These are phyloP conservation scores for Aricia agestis DNA, from an alignment of 1,140 invertebrate genomes.

Conservation along the genomic window DNA sequence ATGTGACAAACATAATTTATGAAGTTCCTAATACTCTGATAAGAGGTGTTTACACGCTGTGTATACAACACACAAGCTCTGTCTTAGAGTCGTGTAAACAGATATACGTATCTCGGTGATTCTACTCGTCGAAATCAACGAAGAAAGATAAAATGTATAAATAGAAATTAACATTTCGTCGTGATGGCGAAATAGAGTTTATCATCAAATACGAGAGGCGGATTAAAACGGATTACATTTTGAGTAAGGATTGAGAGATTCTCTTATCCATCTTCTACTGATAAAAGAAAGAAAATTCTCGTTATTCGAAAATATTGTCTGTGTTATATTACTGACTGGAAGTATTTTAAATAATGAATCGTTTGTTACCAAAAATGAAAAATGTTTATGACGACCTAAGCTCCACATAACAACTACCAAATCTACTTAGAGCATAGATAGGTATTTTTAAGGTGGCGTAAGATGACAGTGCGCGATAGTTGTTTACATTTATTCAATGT, in stretches of 20 bases:
- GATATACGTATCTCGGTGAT: conserved; percentile 68
- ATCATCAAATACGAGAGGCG: conserved; percentile 41
- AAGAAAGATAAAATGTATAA: conserved; percentile 59
- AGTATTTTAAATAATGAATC: too few relatives aligned
- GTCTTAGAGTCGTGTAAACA: conserved; percentile 69
- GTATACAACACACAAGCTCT: conserved; percentile 65
- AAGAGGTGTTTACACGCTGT: conserved; percentile 69
- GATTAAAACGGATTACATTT: conserved; percentile 19
- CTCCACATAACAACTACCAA: too few relatives aligned
- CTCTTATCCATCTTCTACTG: neutral
- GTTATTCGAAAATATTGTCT: too few relatives aligned
- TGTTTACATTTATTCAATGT: too few relatives aligned
- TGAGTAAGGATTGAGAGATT: neutral
- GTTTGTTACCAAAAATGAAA: too few relatives aligned
- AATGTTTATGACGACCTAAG: too few relatives aligned
- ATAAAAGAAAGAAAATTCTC: too few relatives aligned
- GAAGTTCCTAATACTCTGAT: conserved; percentile 72
- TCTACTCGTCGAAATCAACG: conserved; percentile 69
- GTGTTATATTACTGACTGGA: too few relatives aligned
- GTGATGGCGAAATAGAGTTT: conserved; percentile 33
- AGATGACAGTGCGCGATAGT: too few relatives aligned
- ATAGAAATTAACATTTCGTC: conserved; percentile 57
- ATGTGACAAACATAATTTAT: conserved; percentile 75
- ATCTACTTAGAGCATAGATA: too few relatives aligned
- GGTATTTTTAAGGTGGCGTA: too few relatives aligned